Conservation (phyloP, 2,113 vertebrate species). For the Xiphorhynchus elegans region DNA sequence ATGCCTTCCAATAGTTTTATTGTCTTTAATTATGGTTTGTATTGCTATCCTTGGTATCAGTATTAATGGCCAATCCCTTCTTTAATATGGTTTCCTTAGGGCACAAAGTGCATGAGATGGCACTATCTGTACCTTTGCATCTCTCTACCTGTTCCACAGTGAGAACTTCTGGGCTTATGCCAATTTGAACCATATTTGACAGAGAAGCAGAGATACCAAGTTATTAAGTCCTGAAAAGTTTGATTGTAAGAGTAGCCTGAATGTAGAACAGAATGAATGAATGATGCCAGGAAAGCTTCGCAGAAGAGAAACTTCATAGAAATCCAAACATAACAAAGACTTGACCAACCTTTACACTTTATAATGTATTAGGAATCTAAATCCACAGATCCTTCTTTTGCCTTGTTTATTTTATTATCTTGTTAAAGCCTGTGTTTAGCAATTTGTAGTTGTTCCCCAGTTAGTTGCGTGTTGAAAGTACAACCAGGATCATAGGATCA, state of each 20-base stretch:
- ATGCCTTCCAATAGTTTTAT: neutral
- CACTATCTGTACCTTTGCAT: neutral
- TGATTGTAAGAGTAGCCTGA: neutral
- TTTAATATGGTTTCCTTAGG: neutral
- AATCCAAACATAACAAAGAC: neutral
- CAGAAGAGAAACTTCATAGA: neutral
- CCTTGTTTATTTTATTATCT: neutral
- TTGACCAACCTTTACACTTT: neutral
- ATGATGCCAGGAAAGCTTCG: neutral
- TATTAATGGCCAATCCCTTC: neutral
- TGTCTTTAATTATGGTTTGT: conserved; percentile 2
- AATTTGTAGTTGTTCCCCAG: neutral
- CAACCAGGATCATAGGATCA: neutral
- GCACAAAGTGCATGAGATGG: neutral
- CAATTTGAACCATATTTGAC: neutral
- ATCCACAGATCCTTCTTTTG: neutral
- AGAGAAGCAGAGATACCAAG: neutral
- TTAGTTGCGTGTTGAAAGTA: neutral
- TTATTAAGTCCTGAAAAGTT: neutral
- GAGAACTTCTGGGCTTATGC: neutral
- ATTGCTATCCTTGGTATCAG: neutral
- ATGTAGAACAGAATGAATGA: neutral
- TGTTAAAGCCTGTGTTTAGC: rapidly evolving
- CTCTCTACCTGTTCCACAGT: neutral
- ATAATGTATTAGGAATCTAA: neutral